Evolutionary conservation across 2,888 invertebrate genomes (phyloP).

Genomic region (Lasioglossum zephyrum): DNA sequence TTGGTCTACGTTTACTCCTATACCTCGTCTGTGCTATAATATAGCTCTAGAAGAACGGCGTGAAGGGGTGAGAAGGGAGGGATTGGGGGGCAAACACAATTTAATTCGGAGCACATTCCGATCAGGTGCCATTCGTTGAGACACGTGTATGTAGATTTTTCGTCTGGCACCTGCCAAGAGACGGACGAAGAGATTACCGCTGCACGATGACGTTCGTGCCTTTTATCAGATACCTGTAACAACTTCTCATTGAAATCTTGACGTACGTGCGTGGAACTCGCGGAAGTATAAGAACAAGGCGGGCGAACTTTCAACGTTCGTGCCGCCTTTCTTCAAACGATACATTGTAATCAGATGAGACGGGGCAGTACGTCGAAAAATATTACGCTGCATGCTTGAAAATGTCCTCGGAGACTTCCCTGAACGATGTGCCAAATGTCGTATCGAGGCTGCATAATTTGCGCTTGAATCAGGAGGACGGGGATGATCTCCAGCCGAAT

Average conservation of each 20-base stretch:
- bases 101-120: constrained; percentile 41
- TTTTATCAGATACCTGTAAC: constrained; percentile 22
- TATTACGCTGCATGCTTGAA: constrained; percentile 66
- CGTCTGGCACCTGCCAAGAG: constrained; percentile 35
- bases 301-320: constrained; percentile 22
- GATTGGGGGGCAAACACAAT: constrained; percentile 13
- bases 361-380: constrained; percentile 66
- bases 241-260: background rate
- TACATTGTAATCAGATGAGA: constrained; percentile 68
- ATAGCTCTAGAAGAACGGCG: background rate
- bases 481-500: constrained; percentile 57
- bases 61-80: background rate
- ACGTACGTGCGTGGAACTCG: background rate
- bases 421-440: constrained; percentile 73
- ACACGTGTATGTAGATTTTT: constrained; percentile 36
- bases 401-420: constrained; percentile 77
- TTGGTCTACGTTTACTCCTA: too few relatives aligned
- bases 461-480: constrained; percentile 69
- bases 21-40: background rate
- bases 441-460: constrained; percentile 73
- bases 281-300: constrained; percentile 8
- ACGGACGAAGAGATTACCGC: constrained; percentile 32
- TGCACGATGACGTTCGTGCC: constrained; percentile 19
- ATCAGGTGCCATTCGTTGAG: constrained; percentile 44
- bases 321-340: constrained; percentile 40